Conservation (phyloP, 2,797 vertebrate genomes). For the Ispidina picta region DNA sequence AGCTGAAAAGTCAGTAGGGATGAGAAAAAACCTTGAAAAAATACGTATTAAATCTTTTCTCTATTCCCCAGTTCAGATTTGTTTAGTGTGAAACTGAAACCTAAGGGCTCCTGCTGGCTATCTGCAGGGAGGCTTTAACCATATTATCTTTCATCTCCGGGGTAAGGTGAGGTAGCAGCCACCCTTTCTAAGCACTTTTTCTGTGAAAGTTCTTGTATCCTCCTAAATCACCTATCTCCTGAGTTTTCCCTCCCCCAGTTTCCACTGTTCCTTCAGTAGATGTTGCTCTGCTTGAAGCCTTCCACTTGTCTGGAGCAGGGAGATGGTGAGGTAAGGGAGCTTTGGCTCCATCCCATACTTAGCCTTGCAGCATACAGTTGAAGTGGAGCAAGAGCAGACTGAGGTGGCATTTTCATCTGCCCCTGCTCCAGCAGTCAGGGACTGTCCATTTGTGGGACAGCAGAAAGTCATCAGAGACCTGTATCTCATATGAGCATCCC, state of each 20-base stretch:
- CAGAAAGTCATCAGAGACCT: background rate
- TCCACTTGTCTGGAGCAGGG: background rate
- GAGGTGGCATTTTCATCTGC: background rate
- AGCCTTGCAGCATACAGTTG: background rate
- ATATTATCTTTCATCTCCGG: background rate
- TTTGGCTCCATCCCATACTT: background rate
- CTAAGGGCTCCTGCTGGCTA: background rate
- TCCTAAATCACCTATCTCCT: background rate
- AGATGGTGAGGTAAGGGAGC: background rate
- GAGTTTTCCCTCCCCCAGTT: background rate
- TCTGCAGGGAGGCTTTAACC: background rate
- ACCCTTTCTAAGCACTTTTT: background rate
- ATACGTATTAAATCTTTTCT: background rate
- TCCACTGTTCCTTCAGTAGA: background rate
- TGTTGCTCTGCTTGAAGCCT: background rate
- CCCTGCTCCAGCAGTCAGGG: background rate
- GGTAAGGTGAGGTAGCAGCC: background rate
- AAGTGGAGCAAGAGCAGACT: background rate
- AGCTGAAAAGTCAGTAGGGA: background rate
- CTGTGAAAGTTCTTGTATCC: background rate
- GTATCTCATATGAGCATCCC: conserved; percentile 29
- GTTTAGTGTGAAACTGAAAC: background rate
- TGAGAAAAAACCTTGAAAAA: background rate
- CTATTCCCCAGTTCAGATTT: background rate
- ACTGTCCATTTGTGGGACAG: background rate